phyloP scores from a whole-genome alignment of 2,113 vertebrate species.

The Colossoma macropomum region DNA sequence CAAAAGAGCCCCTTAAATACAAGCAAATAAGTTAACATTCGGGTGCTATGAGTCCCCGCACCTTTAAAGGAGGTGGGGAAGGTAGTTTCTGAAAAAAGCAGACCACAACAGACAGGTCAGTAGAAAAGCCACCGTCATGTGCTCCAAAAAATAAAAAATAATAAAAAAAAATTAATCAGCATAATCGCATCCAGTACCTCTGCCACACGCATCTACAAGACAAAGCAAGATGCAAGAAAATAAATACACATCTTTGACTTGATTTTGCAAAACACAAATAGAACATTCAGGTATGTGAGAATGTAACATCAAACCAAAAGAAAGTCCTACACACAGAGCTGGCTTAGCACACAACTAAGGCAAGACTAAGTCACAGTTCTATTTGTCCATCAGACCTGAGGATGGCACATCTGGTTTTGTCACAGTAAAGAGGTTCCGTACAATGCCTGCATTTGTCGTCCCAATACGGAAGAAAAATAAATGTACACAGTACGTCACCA shows the following conservation, averaged over 20 bases:
- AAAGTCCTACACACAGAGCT: slow-evolving; percentile 21
- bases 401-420: slow-evolving; percentile 23
- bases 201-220: background rate
- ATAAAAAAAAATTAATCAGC: too few species aligned
- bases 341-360: background rate
- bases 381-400: slow-evolving; percentile 29
- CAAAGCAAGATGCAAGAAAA: slow-evolving; percentile 40
- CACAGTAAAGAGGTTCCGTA: slow-evolving; percentile 52
- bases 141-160: background rate
- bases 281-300: slow-evolving; percentile 26
- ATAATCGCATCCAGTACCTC: background rate
- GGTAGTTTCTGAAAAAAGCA: slow-evolving; percentile 40
- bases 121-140: slow-evolving; percentile 14
- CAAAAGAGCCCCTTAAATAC: slow-evolving; percentile 34
- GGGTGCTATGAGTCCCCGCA: background rate
- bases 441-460: slow-evolving; percentile 42
- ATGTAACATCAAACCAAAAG: slow-evolving; percentile 9
- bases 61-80: background rate
- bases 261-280: background rate
- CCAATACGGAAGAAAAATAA: background rate
- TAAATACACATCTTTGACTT: slow-evolving; percentile 50
- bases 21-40: slow-evolving; percentile 56
- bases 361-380: slow-evolving; percentile 34
- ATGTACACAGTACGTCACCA: slow-evolving; percentile 43
- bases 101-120: slow-evolving; percentile 40